These are phyloP conservation scores for Gnathonemus longibarbis DNA, from an alignment of 2,113 vertebrate genomes.

Conservation along the genomic window DNA sequence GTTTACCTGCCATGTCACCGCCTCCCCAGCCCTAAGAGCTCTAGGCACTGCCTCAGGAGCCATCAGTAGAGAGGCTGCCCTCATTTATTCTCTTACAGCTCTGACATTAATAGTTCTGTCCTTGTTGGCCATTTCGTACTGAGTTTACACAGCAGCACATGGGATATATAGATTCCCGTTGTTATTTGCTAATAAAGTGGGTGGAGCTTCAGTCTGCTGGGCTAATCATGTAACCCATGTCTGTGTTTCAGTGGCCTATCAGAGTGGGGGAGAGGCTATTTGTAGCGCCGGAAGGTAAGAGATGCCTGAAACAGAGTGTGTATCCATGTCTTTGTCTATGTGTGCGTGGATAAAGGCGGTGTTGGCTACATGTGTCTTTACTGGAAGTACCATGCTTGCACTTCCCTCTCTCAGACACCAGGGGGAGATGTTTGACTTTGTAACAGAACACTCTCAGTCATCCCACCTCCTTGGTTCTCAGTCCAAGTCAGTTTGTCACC, in stretches of 20 bases:
- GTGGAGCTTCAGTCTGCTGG: not conserved
- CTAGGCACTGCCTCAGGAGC: not conserved
- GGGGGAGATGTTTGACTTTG: constrained; percentile 62
- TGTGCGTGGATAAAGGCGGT: not conserved
- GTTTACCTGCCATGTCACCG: not conserved
- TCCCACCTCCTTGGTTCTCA: not conserved
- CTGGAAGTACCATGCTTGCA: not conserved
- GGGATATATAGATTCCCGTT: not conserved
- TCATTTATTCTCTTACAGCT: not conserved
- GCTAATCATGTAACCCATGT: not conserved
- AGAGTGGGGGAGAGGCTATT: constrained; percentile 84
- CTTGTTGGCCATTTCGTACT: not conserved
- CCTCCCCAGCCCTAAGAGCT: not conserved
- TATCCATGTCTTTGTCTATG: not conserved
- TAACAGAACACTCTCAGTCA: not conserved
- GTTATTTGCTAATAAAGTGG: not conserved
- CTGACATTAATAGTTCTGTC: not conserved
- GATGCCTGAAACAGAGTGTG: not conserved
- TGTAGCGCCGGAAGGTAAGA: constrained; percentile 86
- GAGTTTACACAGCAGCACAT: not conserved
- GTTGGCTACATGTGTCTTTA: not conserved
- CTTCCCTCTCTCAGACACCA: constrained; percentile 44
- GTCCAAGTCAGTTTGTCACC: not conserved
- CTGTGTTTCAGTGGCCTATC: constrained; percentile 77
- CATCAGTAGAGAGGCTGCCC: not conserved